These are phyloP conservation scores for Cirrhinus molitorella DNA, from an alignment of 2,797 vertebrate species.

Conservation along the genomic window DNA sequence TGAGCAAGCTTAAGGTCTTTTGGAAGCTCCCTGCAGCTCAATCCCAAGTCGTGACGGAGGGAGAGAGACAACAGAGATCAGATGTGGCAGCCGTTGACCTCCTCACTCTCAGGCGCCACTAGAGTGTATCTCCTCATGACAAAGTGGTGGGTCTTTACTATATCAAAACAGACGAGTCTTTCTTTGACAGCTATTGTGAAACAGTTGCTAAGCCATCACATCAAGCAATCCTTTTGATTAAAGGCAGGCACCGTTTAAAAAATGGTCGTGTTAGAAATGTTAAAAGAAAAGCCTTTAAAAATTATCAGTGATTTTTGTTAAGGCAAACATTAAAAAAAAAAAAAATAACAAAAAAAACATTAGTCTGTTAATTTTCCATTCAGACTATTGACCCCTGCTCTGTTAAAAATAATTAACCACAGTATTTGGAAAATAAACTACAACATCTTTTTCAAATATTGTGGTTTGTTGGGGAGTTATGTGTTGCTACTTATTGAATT, in stretches of 20 bases:
- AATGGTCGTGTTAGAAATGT: background rate
- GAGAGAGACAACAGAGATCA: constrained; percentile 33
- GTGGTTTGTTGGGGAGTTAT: background rate
- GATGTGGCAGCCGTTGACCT: constrained; percentile 37
- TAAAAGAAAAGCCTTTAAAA: background rate
- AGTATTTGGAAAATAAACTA: background rate
- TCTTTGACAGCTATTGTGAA: constrained; percentile 11
- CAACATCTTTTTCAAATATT: background rate
- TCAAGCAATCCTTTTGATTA: background rate
- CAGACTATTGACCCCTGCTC: background rate
- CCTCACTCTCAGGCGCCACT: background rate
- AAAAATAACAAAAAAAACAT: too few relatives aligned
- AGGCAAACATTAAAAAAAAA: too few relatives aligned
- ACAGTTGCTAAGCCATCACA: background rate
- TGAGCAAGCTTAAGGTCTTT: constrained; percentile 40
- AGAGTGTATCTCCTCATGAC: background rate
- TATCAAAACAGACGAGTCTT: constrained; percentile 13
- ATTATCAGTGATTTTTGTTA: too few relatives aligned
- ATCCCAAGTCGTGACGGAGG: constrained; percentile 34
- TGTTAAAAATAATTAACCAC: background rate
- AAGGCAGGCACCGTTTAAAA: background rate
- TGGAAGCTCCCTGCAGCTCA: constrained; percentile 29
- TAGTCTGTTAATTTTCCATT: background rate
- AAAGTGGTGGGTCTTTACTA: background rate
- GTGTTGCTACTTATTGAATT: background rate